Base-by-base conservation (phyloP, 2,797 vertebrate genomes). In the Numenius phaeopus region DNA sequence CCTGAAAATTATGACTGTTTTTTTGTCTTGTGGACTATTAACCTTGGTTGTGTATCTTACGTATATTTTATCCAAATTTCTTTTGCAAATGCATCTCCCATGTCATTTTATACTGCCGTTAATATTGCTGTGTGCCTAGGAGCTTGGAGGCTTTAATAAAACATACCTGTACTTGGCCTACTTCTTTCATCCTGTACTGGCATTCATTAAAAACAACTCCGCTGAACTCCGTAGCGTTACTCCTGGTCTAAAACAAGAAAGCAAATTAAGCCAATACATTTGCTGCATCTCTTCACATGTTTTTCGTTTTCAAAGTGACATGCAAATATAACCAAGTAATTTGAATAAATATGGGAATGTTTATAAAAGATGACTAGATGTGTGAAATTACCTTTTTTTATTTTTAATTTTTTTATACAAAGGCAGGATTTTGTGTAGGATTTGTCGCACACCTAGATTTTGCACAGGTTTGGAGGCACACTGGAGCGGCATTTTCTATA, bases 71-170 rank as follows among this genome's bases (percentile, higher is more conserved):
- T 57, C 30, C 32, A 44, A 67, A 61, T 75, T 90, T 62, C 70
- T 77, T 85, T n/a, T 61, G 37, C 37, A 96, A 92, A 86, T 64
- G 32, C 76, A 70, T 46, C 52, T 77, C 47, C 7, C 16, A 2
- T 39, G 72, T 47, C 11, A 55, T 84, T 91, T 70, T 52, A 16
- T 44, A 19, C 32, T 34, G 20, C 42, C 5, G 1, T 67, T 83
- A 81, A 69, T 71, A 40, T 39, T 81, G 32, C 55, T 85, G 27
- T 26, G 47, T 75, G 58, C 34, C 62, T 49, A 9, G 44, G 34
- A 83, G 76, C 91, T 86, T 50, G 69, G 77, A 59, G 47, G 30
- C 27, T 93, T 93, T 79, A 95, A 94, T 83, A 94, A 96, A 95
- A 93, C 66, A 72, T 72, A 94, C 87, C 84, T 86, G 50, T 61